Evolutionary conservation across 2,888 invertebrate species (phyloP).

Genomic region (Crematogaster levior): DNA sequence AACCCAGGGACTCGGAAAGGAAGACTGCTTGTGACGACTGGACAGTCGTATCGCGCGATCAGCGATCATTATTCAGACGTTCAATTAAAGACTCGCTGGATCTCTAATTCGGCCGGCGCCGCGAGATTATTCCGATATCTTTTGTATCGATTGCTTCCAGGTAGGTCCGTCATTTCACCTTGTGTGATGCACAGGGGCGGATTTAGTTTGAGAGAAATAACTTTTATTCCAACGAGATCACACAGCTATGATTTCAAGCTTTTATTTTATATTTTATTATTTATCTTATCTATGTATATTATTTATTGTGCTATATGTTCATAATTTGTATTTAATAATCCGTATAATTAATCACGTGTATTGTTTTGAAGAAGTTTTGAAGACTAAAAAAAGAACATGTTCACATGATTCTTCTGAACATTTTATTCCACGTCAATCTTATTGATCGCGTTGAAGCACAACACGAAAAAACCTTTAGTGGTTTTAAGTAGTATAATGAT

Average conservation of each 20-base stretch:
- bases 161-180: conserved; percentile 74
- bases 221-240: background rate
- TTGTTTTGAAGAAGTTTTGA: too few species aligned
- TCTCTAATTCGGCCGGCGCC: conserved; percentile 83
- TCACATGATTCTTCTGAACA: background rate
- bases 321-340: background rate
- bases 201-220: conserved; percentile 27
- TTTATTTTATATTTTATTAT: background rate
- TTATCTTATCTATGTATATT: too few species aligned
- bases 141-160: conserved; percentile 82
- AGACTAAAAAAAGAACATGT: background rate
- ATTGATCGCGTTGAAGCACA: background rate
- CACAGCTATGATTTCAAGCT: background rate
- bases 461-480: conserved; percentile 1
- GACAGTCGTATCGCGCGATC: conserved; percentile 80
- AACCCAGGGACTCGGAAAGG: conserved; percentile 53
- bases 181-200: conserved; percentile 60
- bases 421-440: background rate
- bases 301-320: background rate
- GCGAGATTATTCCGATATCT: conserved; percentile 83
- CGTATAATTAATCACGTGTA: background rate
- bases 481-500: conserved; percentile 4
- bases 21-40: conserved; percentile 73
- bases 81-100: conserved; percentile 84
- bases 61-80: conserved; percentile 84